phyloP scores from a whole-genome alignment of 2,797 vertebrate genomes.

The Sebastes hubbsi region DNA sequence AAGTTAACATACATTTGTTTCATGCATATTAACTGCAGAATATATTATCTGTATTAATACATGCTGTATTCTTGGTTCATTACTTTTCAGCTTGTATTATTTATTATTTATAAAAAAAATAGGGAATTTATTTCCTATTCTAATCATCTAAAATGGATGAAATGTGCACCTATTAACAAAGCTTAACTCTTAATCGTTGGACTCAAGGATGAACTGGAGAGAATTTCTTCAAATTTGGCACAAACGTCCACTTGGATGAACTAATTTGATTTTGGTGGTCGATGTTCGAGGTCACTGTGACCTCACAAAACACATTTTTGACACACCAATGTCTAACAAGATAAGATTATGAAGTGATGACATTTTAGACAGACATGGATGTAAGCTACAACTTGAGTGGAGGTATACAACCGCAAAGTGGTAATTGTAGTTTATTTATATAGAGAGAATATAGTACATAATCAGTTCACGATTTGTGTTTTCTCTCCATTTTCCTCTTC shows the following conservation, averaged over 20 bases:
- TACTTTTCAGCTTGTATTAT: background rate
- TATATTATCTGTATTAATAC: background rate
- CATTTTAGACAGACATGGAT: too few species aligned
- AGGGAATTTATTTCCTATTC: background rate
- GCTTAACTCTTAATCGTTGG: background rate
- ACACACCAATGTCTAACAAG: too few species aligned
- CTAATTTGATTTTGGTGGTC: too few species aligned
- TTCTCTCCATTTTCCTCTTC: background rate
- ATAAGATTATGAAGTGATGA: too few species aligned
- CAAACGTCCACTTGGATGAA: too few species aligned
- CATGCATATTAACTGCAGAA: background rate
- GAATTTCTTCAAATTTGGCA: too few species aligned
- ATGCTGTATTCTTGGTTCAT: background rate
- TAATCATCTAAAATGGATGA: background rate
- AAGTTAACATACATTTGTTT: background rate
- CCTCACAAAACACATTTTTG: too few species aligned
- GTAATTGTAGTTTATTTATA: too few species aligned
- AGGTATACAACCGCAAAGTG: too few species aligned
- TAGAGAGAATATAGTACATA: background rate
- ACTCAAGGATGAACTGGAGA: too few species aligned
- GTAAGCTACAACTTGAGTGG: too few species aligned
- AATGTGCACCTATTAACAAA: background rate
- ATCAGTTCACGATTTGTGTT: background rate
- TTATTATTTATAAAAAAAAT: background rate
- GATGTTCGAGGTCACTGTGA: too few species aligned